phyloP scores from a whole-genome alignment of 35 echinoderm and acorn worm species.

The Hemicentrotus pulcherrimus region DNA sequence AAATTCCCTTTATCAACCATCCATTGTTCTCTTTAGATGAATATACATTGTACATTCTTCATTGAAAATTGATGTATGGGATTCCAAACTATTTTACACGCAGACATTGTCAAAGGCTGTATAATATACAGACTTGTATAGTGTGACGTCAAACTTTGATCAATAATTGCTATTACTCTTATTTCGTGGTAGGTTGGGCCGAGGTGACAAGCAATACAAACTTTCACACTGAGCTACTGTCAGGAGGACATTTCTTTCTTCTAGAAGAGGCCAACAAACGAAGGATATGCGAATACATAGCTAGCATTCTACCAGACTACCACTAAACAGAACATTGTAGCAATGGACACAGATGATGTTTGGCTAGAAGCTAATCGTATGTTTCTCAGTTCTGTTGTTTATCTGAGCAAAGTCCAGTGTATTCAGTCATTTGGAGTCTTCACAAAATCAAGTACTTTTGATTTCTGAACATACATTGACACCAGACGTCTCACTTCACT shows the following conservation, averaged over 20 bases:
- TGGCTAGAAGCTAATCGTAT: no score
- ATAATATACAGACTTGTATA: no score
- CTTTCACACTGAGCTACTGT: conserved; percentile 15
- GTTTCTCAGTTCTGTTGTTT: background rate
- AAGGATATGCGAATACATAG: conserved; percentile 32
- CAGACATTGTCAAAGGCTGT: no score
- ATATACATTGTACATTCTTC: background rate
- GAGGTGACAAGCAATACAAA: conserved; percentile 19
- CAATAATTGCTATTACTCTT: background rate
- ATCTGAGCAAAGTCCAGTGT: background rate
- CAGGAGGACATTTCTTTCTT: conserved; percentile 40
- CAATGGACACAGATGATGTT: no score
- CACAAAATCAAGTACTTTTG: no score
- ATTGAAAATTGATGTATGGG: background rate
- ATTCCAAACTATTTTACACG: background rate
- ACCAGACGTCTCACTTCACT: no score
- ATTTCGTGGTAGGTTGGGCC: conserved; percentile 23
- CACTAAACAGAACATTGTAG: no score
- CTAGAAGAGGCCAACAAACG: conserved; percentile 21
- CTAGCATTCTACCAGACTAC: background rate
- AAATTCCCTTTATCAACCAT: background rate
- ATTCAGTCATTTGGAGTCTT: no score
- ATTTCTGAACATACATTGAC: no score
- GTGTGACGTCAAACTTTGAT: background rate
- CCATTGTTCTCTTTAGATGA: no score